Base-by-base conservation (phyloP, 2,888 invertebrate species). In the Volucella bombylans region DNA sequence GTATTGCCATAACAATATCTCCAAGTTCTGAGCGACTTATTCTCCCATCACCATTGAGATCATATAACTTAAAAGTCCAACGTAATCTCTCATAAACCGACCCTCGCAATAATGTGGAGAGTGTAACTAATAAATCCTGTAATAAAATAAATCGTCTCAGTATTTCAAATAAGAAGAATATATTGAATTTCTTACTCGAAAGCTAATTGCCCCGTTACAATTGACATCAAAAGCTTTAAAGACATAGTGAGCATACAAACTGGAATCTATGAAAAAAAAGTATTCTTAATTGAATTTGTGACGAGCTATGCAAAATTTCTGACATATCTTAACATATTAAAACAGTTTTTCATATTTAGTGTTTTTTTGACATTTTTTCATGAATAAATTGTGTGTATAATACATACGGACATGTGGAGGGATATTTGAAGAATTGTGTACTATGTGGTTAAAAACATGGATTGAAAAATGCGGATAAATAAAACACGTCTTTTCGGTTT, bases 221-320 rank as follows among this genome's bases (percentile, higher is more conserved):
- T 98, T 98, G 88, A 98, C 97, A 92, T 99, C 98, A 92, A 99
- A 98, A 87, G 98, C 98, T 93, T 98, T 98, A 95, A 99, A 99
- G 93, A 99, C 98, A 94, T 97, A 98, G 93, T 98, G 98, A 90
- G 99, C 98, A 93, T 99, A 99, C 90, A 97, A 94, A 90, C 96
- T 97, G 87, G 98, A 97, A 94, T 98, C 99, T 99, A 94, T 83
- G 94, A 93, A 57, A 23, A 4, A 39, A 4, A 6, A 0, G 0
- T n/a, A 6, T 31, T 31, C 1, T 31, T 31, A 31, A 23, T 23
- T 23, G 18, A 23, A 23, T 23, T 23, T 23, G 2, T 23, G 1
- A 23, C 18, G 18, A 23, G 3, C 2, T 23, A 23, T 23, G 18
- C 3, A 3, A 23, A 23, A 23, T 23, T 23, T 23, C 18, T 1